Evolutionary conservation across 2,113 vertebrate genomes (phyloP), one percentile per base, ranked within the genome.

Genomic region (Chascanopsetta lugubris): DNA sequence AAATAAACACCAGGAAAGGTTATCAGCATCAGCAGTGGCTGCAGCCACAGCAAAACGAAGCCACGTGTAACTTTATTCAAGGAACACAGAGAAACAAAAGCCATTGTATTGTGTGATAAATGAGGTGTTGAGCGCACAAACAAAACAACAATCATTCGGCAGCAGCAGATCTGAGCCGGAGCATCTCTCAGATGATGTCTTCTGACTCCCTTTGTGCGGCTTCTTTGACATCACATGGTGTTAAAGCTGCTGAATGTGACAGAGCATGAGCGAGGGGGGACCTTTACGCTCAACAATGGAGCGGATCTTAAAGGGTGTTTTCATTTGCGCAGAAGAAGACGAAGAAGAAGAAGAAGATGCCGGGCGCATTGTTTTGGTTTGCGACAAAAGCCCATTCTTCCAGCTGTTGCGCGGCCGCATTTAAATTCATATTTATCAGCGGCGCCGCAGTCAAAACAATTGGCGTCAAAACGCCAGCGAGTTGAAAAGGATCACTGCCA

Each of bases 371-470:
- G 62, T 65, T 62, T 0, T 2, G 2, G 4, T 45, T 29, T 11
- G 4, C 6, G 0, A 70, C 67, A 80, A 70, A 68, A 67, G 63
- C 38, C 17, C 21, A 40, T 55, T 75, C 69, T 72, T 71, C 63
- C 42, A 58, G 69, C 29, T 60, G 46, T 20, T n/a, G n/a, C 25
- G 42, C n/a, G 0, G 56, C 30, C 45, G 34, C 56, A 66, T 72
- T 84, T 70, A 50, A 56, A 69, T 75, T 53, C 43, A 29, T 48
- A 71, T 66, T 80, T 53, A 56, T 69, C 69, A 61, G 50, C 66
- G 32, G 29, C 29, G 11, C 24, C 12, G 2, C 20, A 7, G 69
- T 49, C 36, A 55, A 57, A 83, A 71, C 48, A 54, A 29, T 53
- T 38, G 26, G 5, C 2, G 11, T 60, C 47, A 26, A 40, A 27